Base-by-base conservation (phyloP, 1,140 invertebrate species). In the Sitobion miscanthi region DNA sequence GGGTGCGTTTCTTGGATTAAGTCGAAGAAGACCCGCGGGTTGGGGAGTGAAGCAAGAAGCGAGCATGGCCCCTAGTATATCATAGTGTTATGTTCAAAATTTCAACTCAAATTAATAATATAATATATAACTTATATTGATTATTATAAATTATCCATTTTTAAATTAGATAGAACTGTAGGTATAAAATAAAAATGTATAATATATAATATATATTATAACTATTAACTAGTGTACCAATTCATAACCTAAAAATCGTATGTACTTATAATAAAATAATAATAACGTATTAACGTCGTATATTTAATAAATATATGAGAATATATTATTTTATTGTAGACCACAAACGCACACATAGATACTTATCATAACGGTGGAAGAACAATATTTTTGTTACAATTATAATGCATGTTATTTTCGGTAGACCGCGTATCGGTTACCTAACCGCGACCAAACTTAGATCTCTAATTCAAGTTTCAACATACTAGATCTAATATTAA, bases 401-500 rank as follows among this genome's bases (percentile, higher is more conserved):
- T 77, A 77, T 77, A 77, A 77, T 35, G n/a, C 14, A 77, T 77
- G 62, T 77, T 77, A 77, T 77, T 77, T n/a, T 77, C n/a, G n/a
- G 62, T 77, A 77, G n/a, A 77, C 62, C 62, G 62, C n/a, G 11
- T 62, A n/a, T 35, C n/a, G 30, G 30, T 77, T 77, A 77, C 0
- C 11, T 77, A n/a, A 77, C 62, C 62, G 14, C 11, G 4, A 77
- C 62, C 14, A 77, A 14, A 77, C 62, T 77, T n/a, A 77, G 14
- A 77, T 77, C 30, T 77, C 14, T 77, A 77, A n/a, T n/a, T 77
- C 62, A 77, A 77, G 62, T 77, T 77, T n/a, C 30, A 77, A 30
- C 57, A 30, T 5, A 77, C 14, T 17, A 30, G 30, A 6, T 17
- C 14, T 77, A 77, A 77, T 77, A 77, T 17, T n/a, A 6, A 77